Conservation (phyloP, 2,797 vertebrate genomes). For the Emydoidea blandingii region DNA sequence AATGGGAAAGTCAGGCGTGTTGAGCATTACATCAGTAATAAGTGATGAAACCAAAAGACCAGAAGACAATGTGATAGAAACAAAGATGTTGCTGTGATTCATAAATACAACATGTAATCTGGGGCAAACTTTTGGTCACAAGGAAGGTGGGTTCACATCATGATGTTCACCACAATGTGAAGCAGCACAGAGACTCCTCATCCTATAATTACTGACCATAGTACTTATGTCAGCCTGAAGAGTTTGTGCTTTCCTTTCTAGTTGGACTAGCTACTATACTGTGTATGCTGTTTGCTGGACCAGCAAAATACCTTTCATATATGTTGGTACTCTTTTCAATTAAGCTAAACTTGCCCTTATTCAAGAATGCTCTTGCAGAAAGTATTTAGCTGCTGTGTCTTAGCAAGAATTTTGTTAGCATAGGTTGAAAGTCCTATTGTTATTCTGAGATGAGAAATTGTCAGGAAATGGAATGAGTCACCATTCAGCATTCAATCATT, state of each 20-base stretch:
- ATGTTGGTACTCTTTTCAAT: not conserved
- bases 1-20: not conserved
- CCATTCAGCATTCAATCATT: not conserved
- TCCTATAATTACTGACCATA: not conserved
- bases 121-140: not conserved
- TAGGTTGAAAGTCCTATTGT: not conserved
- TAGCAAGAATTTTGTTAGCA: not conserved
- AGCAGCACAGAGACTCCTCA: not conserved
- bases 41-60: not conserved
- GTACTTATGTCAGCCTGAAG: not conserved
- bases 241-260: not conserved
- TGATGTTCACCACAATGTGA: not conserved
- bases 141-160: not conserved
- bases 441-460: not conserved
- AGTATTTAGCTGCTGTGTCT: not conserved
- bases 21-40: not conserved
- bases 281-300: not conserved
- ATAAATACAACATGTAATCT: accelerated
- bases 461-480: not conserved
- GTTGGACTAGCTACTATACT: not conserved
- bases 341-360: not conserved
- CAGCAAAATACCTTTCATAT: not conserved
- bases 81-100: not conserved
- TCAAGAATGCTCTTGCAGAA: not conserved
- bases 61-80: not conserved